phyloP scores from a whole-genome alignment of 2,113 vertebrate species.

The Crypturellus undulatus region DNA sequence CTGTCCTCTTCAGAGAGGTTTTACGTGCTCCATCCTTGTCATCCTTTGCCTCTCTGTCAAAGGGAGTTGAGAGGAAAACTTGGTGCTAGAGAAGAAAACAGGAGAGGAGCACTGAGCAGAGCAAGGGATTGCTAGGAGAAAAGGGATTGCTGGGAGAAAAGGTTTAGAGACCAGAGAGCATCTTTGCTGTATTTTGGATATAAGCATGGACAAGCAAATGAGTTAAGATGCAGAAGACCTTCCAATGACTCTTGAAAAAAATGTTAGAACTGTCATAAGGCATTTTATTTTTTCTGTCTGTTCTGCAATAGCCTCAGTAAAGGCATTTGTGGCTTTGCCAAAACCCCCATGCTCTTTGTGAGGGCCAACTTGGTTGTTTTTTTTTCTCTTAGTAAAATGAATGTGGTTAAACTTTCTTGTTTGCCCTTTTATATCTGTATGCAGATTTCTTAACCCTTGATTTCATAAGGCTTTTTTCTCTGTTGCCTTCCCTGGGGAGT shows the following conservation, averaged over 20 bases:
- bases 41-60: not conserved
- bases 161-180: not conserved
- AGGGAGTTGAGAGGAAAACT: not conserved
- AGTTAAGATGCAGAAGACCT: not conserved
- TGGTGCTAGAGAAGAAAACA: not conserved
- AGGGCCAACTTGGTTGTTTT: not conserved
- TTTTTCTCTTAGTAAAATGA: not conserved
- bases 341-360: not conserved
- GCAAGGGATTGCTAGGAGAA: not conserved
- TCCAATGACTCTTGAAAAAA: not conserved
- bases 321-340: not conserved
- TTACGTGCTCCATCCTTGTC: not conserved
- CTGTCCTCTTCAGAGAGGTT: not conserved
- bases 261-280: not conserved
- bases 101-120: not conserved
- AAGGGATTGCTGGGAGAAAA: not conserved
- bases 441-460: not conserved
- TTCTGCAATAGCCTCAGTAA: fast-evolving
- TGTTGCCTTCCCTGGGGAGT: fast-evolving
- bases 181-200: not conserved
- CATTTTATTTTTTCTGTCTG: not conserved
- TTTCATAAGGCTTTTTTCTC: not conserved
- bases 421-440: not conserved
- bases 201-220: not conserved
- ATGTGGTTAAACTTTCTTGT: not conserved